Evolutionary conservation across 2,113 vertebrate genomes (phyloP).

Genomic region (Puffinus mauretanicus): DNA sequence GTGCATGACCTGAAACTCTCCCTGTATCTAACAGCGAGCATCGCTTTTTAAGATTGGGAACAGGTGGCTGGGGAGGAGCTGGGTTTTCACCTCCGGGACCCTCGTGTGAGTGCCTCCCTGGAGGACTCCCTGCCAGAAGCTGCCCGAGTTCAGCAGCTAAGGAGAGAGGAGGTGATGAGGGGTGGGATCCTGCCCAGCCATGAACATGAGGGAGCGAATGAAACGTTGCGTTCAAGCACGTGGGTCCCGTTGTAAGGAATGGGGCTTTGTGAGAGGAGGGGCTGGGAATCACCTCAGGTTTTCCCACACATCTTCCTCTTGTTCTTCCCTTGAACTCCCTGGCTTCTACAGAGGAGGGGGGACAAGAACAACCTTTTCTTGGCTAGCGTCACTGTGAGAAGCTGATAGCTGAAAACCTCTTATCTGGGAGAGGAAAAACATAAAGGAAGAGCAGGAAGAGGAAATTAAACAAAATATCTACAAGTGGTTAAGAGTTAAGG

Average conservation of each 20-base stretch:
- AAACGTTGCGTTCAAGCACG: accelerated
- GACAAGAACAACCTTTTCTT: neutral
- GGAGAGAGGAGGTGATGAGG: neutral
- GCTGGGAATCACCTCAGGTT: neutral
- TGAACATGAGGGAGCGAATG: accelerated
- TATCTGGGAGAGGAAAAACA: neutral
- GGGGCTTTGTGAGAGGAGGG: neutral
- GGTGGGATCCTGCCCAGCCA: neutral
- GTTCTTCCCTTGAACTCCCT: neutral
- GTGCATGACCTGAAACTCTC: neutral
- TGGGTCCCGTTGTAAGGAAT: accelerated
- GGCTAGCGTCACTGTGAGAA: neutral
- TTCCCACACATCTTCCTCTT: neutral
- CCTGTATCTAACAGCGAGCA: accelerated
- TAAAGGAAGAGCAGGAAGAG: neutral
- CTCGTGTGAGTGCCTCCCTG: too few species aligned
- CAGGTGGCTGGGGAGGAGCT: neutral
- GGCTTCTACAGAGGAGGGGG: neutral
- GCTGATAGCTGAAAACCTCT: neutral
- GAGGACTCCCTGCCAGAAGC: neutral
- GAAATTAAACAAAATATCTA: neutral
- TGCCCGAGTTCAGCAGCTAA: neutral
- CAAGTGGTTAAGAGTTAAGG: neutral
- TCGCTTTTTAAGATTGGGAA: neutral
- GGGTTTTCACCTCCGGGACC: neutral